Evolutionary conservation across 2,888 invertebrate species (phyloP).

Genomic region (Sphaerolaimus hirsutus): DNA sequence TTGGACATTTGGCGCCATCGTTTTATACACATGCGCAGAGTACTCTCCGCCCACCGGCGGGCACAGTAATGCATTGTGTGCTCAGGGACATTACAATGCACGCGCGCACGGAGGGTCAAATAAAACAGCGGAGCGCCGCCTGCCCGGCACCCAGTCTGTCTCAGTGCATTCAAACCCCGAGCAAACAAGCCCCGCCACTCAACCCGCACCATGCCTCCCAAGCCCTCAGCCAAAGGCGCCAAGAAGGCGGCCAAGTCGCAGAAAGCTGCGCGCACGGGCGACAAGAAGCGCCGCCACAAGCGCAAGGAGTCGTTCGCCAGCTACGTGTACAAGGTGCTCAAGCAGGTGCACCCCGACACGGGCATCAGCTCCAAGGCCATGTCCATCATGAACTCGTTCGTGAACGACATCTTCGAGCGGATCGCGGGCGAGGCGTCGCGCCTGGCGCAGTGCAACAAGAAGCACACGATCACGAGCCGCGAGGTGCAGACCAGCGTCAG

Average conservation of each 20-base stretch:
- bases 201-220: slow-evolving; percentile 20
- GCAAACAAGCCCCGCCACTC: too few relatives aligned
- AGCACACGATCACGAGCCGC: slow-evolving; percentile 41
- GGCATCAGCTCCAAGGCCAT: slow-evolving; percentile 46
- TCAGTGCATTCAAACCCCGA: too few relatives aligned
- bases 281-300: slow-evolving; percentile 19
- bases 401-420: slow-evolving; percentile 47
- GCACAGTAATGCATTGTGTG: too few relatives aligned
- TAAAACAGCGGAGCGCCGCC: too few relatives aligned
- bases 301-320: slow-evolving; percentile 34
- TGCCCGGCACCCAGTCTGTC: too few relatives aligned
- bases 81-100: too few relatives aligned
- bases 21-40: too few relatives aligned
- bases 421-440: slow-evolving; percentile 36
- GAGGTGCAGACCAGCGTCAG: too few relatives aligned
- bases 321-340: slow-evolving; percentile 40
- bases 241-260: slow-evolving; percentile 20
- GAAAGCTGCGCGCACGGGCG: slow-evolving; percentile 9
- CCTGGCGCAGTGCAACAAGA: slow-evolving; percentile 40
- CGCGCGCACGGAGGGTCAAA: too few relatives aligned
- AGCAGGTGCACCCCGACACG: slow-evolving; percentile 38
- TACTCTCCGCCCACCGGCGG: too few relatives aligned
- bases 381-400: slow-evolving; percentile 49
- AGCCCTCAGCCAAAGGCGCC: slow-evolving; percentile 18
- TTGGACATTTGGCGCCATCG: too few relatives aligned